Evolutionary conservation across 1,140 invertebrate genomes (phyloP).

Genomic region (Megathymus violae): DNA sequence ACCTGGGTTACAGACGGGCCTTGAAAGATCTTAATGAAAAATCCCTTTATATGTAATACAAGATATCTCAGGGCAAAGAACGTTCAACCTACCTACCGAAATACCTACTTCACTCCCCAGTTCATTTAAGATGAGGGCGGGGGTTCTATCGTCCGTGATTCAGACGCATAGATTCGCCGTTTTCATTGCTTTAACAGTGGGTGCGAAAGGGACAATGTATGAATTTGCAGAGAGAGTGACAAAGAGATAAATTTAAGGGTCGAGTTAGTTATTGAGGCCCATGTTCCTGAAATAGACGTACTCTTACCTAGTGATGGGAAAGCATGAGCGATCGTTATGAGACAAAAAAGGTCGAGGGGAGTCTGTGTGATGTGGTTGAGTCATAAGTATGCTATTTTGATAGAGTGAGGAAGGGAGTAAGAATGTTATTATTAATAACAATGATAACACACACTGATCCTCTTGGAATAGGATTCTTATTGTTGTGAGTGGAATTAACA

Average conservation of each 20-base stretch:
- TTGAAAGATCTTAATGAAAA: slow-evolving; percentile 6
- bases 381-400: neutral
- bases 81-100: slow-evolving; percentile 49
- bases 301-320: slow-evolving; percentile 31
- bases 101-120: slow-evolving; percentile 70
- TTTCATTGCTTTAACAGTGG: slow-evolving; percentile 70
- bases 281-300: slow-evolving; percentile 49
- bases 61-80: slow-evolving; percentile 24
- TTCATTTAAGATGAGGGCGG: slow-evolving; percentile 78
- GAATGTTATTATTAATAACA: no score
- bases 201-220: slow-evolving; percentile 52
- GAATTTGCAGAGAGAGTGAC: slow-evolving; percentile 46
- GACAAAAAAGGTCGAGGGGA: slow-evolving; percentile 14
- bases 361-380: neutral
- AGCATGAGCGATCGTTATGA: slow-evolving; percentile 20
- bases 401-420: no score
- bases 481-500: no score
- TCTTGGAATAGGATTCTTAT: no score
- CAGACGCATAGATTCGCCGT: slow-evolving; percentile 71
- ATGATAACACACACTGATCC: no score
- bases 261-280: slow-evolving; percentile 70
- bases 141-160: slow-evolving; percentile 65
- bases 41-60: slow-evolving; percentile 22
- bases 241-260: slow-evolving; percentile 59
- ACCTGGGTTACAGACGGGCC: no score